Base-by-base conservation (phyloP, 2,113 vertebrate species). In the Ptilonorhynchus violaceus region DNA sequence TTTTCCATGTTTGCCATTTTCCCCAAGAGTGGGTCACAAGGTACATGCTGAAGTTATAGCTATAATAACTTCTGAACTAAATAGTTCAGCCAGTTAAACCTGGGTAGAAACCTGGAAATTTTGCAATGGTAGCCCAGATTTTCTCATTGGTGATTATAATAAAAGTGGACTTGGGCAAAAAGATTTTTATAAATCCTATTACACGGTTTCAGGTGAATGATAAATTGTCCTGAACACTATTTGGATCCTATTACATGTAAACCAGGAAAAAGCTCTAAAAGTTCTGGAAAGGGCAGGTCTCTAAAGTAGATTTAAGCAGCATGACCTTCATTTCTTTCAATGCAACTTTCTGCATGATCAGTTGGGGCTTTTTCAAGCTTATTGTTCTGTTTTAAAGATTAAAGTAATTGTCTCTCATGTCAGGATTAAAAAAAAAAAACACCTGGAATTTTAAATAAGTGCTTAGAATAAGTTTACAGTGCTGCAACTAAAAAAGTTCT, bases 161-260 rank as follows among this genome's bases (percentile, higher is more conserved):
- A 46, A 49, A 56, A 69, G 4, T 44, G 5, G 31, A 21, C 8
- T 44, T 42, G 0, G 1, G 22, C 1, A 46, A 42, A 39, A 49
- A 37, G 12, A 15, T 3, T 21, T 59, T 46, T 74, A 6, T 31
- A 47, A 56, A 35, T 64, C 10, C 17, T 28, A 6, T 63, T 21
- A 17, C 14, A 15, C 0, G 1, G 4, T 46, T 87, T 73, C 10
- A 63, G 14, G 11, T 58, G 9, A 60, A 30, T 52, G 17, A 41
- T 37, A 28, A 66, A 10, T 37, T 31, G 3, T 20, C 28, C 25
- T 19, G 4, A 13, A 24, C 3, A 2, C 4, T 52, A 5, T 76
- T 80, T 81, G 14, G n/a, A 33, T 66, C 5, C 12, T n/a, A 3
- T 35, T 33, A 16, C 9, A 24, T 18, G 7, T 27, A n/a, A 79